A percentile compares a stretch with the other conserved stretches of the same genome.
These are phyloP conservation scores for Tyto alba DNA, from an alignment of 2,113 vertebrate species.

Conservation along the genomic window DNA sequence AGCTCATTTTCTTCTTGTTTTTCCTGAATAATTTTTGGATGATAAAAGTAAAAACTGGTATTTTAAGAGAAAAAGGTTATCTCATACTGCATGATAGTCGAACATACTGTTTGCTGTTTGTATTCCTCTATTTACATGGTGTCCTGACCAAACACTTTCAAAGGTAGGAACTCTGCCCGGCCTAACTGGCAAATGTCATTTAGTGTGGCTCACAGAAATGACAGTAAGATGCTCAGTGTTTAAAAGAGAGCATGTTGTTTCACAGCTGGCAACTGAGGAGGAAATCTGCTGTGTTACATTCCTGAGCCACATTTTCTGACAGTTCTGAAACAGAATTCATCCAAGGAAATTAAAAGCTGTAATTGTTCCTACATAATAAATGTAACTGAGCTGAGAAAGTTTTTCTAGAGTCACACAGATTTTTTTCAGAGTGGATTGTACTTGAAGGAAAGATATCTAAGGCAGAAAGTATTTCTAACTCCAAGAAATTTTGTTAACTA, in stretches of 20 bases:
- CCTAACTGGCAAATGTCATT: background rate
- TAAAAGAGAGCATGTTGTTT: background rate
- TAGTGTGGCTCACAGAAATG: background rate
- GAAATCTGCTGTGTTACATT: background rate
- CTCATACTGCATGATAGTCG: background rate
- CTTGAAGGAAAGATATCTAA: background rate
- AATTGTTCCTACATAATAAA: background rate
- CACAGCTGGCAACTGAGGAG: background rate
- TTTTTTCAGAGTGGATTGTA: background rate
- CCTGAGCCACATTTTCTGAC: conserved; percentile 4
- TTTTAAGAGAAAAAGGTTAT: background rate
- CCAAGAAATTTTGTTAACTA: background rate
- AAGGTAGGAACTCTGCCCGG: background rate
- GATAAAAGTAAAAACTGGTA: background rate
- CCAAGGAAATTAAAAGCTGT: background rate
- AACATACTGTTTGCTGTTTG: background rate
- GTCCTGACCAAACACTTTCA: background rate
- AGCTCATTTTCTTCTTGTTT: conserved; percentile 97
- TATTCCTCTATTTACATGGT: background rate
- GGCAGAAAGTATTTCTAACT: background rate
- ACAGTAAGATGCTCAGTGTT: background rate
- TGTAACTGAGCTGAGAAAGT: background rate
- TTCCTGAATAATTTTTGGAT: conserved; percentile 75
- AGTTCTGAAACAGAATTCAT: background rate
- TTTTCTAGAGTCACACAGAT: background rate